Conservation (phyloP, 2,113 vertebrate species). For the Perccottus glenii region DNA sequence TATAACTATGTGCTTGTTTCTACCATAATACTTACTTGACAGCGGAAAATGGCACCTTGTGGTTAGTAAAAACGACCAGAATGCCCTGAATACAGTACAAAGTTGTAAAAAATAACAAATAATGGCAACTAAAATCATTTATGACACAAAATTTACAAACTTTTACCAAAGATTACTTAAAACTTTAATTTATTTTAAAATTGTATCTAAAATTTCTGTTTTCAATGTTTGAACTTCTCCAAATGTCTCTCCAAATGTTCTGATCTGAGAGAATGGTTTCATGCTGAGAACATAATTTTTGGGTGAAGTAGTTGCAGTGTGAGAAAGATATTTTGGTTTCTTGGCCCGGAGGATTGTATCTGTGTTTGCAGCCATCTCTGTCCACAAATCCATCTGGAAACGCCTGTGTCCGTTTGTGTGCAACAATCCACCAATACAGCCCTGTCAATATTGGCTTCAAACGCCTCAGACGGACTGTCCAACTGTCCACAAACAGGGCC, state of each 20-base stretch:
- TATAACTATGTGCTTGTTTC: too few relatives aligned
- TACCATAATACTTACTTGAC: too few relatives aligned
- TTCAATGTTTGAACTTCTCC: not conserved
- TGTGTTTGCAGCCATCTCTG: constrained; percentile 14
- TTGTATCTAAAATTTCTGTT: too few relatives aligned
- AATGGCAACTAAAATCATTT: too few relatives aligned
- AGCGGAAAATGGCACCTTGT: too few relatives aligned
- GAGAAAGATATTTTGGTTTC: constrained; percentile 5
- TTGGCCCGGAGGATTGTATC: constrained; percentile 12
- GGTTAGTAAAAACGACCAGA: too few relatives aligned
- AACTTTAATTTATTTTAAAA: too few relatives aligned
- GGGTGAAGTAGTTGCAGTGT: not conserved
- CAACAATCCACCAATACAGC: constrained; percentile 14
- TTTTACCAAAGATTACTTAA: too few relatives aligned
- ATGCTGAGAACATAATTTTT: not conserved
- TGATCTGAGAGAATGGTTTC: not conserved
- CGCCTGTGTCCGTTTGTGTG: constrained; percentile 4
- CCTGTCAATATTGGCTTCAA: constrained; percentile 28
- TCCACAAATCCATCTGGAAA: constrained; percentile 47
- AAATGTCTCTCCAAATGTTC: not conserved
- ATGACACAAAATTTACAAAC: too few relatives aligned
- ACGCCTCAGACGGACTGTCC: constrained; percentile 9
- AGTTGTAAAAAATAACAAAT: too few relatives aligned
- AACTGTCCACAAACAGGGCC: not conserved
- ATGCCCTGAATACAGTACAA: too few relatives aligned